Conservation (phyloP, 1,140 invertebrate species). For the Samia ricini region DNA sequence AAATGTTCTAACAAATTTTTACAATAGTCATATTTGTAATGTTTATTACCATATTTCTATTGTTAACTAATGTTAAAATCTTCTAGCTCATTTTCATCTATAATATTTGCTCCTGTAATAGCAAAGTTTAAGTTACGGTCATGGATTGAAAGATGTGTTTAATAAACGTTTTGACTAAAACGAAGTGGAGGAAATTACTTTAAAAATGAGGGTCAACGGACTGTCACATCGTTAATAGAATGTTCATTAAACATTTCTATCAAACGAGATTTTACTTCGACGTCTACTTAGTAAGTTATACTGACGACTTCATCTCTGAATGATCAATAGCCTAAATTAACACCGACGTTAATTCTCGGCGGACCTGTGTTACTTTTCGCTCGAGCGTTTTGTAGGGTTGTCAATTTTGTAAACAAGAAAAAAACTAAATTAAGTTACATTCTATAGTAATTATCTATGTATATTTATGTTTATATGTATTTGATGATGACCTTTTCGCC, state of each 20-base stretch:
- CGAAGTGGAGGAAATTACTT: neutral
- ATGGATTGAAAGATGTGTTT: no score
- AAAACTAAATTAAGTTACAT: no score
- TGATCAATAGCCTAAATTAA: constrained; percentile 49
- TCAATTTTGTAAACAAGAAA: neutral
- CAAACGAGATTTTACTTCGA: neutral
- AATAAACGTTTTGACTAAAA: neutral
- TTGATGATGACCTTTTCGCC: no score
- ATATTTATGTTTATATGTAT: no score
- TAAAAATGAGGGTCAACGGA: neutral
- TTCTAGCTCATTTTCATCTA: no score
- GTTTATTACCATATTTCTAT: no score
- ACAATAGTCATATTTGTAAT: no score
- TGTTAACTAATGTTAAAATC: no score
- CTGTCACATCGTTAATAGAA: neutral
- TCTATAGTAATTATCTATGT: no score
- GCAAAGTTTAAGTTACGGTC: no score
- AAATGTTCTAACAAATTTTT: no score
- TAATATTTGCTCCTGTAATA: no score
- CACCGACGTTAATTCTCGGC: constrained; percentile 47
- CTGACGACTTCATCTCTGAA: neutral
- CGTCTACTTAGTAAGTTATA: neutral
- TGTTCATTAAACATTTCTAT: neutral
- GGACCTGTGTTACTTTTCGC: constrained; percentile 64
- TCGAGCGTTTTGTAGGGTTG: constrained; percentile 21